Evolutionary conservation across 37 sponge, comb jelly and placozoan species (phyloP), one percentile per base, ranked within the genome.

Genomic region (Corticium candelabrum): DNA sequence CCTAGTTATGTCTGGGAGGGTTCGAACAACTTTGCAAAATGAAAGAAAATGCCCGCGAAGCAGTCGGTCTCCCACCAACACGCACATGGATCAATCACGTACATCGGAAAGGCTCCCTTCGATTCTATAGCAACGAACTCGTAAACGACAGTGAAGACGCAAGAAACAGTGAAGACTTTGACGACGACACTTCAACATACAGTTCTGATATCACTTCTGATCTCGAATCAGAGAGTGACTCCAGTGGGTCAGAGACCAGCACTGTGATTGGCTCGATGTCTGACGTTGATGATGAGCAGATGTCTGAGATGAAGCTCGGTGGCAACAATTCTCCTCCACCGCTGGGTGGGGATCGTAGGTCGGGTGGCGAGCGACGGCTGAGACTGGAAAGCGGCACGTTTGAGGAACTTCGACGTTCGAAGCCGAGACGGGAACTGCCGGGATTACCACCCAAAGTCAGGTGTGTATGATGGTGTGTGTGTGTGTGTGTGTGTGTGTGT

Each of bases 371-470:
- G 62, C 11, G 62, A 21, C 62, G 62, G 62, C 62, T 11, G 21
- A 50, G 11, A 27, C 62, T 11, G 21, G 62, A 50, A 21, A 27
- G 15, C 15, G 62, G 62, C 21, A 50, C 62, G 62, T 21, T 50
- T 11, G 62, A 50, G 62, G 62, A 50, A 27, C 21, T 50, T 11
- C 62, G 62, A 39, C 62, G 75, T 3, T 75, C 35, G 27, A 1
- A 32, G 56, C 57, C 34, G 15, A 33, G 34, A 67, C 69, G 74
- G 34, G 79, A 87, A 41, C 74, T 74, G 0, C 77, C 84, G 2
- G 82, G 82, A 37, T 79, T 90, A 37, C 38, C 84, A 39, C 91
- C 91, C 74, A 93, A 90, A 80, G 89, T 88, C 1, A 81, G 86
- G 2, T n/a, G n/a, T n/a, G n/a, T n/a, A n/a, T n/a, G n/a, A n/a